These are phyloP conservation scores for Ceratosolen solmsi DNA, from an alignment of 1,140 invertebrate species.

Conservation along the genomic window DNA sequence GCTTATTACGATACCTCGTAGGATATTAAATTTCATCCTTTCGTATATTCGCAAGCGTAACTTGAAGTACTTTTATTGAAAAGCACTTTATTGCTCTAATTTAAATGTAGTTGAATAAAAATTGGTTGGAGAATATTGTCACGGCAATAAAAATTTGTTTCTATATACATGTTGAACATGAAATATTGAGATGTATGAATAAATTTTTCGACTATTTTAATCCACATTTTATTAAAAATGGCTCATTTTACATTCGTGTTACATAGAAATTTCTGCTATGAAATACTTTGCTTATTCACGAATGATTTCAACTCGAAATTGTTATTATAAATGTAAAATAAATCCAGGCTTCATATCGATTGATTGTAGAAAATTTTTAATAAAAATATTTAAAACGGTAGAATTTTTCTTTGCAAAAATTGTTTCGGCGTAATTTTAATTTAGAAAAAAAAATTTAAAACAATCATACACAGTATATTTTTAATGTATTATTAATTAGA, in stretches of 20 bases:
- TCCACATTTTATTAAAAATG: not conserved
- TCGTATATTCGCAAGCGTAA: not conserved
- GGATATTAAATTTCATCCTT: constrained; percentile 2
- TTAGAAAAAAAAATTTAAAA: too few species aligned
- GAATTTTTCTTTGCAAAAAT: too few species aligned
- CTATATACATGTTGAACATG: too few species aligned
- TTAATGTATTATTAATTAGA: too few species aligned
- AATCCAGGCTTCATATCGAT: not conserved
- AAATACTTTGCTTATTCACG: not conserved
- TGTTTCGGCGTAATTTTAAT: too few species aligned
- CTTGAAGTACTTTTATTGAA: not conserved
- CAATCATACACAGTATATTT: too few species aligned
- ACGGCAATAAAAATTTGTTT: too few species aligned
- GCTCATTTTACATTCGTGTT: not conserved
- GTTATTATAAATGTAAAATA: too few species aligned
- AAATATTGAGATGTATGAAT: not conserved
- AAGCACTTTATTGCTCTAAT: not conserved
- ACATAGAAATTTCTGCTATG: not conserved
- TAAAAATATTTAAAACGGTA: not conserved
- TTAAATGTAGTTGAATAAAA: not conserved
- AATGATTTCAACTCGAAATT: not conserved
- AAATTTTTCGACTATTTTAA: not conserved
- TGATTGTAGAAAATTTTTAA: not conserved
- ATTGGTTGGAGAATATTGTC: too few species aligned
- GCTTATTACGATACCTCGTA: not conserved